These are phyloP conservation scores for Paguma larvata DNA, from an alignment of 2,797 vertebrate species.

Conservation along the genomic window DNA sequence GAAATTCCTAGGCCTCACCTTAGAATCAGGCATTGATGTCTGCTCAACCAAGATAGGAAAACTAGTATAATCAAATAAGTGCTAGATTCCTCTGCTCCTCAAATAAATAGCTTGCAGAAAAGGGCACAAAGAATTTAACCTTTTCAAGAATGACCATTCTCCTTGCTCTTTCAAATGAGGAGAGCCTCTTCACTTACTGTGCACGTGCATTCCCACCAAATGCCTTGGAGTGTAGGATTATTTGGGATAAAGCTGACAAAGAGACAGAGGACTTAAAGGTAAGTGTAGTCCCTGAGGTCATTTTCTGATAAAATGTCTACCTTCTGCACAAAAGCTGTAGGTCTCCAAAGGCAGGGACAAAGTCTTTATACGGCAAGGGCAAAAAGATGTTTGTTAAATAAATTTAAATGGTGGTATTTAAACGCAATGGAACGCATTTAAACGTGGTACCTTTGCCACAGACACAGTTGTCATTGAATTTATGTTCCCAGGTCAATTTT, in stretches of 20 bases:
- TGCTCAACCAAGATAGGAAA: not conserved
- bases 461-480: not conserved
- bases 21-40: not conserved
- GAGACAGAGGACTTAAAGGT: not conserved
- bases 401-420: conserved; percentile 21
- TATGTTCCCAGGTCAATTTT: not conserved
- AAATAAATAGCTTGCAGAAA: conserved; percentile 25
- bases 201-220: not conserved
- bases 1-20: not conserved
- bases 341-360: not conserved
- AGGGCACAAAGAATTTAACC: not conserved
- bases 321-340: not conserved
- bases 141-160: not conserved
- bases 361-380: not conserved
- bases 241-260: conserved; percentile 60
- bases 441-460: not conserved
- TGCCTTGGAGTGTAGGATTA: not conserved
- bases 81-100: not conserved
- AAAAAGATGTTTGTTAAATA: conserved; percentile 11
- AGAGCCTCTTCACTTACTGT: not conserved
- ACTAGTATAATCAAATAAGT: not conserved
- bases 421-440: not conserved
- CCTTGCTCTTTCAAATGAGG: not conserved
- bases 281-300: not conserved
- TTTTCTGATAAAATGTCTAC: conserved; percentile 31